Percentiles rank a stretch among this genome's conserved stretches.
These are phyloP conservation scores for Loxodonta africana DNA, from an alignment of 2,113 vertebrate genomes.

Conservation along the genomic window DNA sequence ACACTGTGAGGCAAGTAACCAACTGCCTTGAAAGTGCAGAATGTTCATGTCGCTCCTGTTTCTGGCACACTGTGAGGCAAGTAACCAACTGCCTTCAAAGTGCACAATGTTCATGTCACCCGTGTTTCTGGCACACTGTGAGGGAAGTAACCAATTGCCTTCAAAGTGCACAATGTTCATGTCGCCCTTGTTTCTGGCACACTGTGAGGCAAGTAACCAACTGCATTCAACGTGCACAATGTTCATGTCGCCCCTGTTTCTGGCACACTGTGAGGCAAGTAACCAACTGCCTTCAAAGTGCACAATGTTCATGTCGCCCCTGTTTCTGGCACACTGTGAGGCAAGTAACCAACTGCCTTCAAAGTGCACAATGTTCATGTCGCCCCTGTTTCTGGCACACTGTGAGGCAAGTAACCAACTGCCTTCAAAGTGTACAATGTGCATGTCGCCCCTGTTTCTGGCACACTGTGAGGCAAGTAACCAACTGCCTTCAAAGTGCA, in stretches of 20 bases:
- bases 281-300: neutral
- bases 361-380: neutral
- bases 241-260: neutral
- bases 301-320: neutral
- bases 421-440: neutral
- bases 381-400: neutral
- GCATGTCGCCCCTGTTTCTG: neutral
- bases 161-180: neutral
- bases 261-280: neutral
- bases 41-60: neutral
- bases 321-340: neutral
- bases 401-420: neutral
- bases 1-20: neutral
- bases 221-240: neutral
- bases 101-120: neutral
- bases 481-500: neutral
- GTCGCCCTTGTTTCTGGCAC: neutral
- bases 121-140: neutral
- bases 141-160: neutral
- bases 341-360: neutral
- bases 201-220: neutral
- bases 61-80: neutral
- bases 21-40: neutral
- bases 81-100: neutral
- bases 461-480: neutral